These are phyloP conservation scores for Syrmaticus mikado DNA, from an alignment of 2,113 vertebrate species.

Conservation along the genomic window DNA sequence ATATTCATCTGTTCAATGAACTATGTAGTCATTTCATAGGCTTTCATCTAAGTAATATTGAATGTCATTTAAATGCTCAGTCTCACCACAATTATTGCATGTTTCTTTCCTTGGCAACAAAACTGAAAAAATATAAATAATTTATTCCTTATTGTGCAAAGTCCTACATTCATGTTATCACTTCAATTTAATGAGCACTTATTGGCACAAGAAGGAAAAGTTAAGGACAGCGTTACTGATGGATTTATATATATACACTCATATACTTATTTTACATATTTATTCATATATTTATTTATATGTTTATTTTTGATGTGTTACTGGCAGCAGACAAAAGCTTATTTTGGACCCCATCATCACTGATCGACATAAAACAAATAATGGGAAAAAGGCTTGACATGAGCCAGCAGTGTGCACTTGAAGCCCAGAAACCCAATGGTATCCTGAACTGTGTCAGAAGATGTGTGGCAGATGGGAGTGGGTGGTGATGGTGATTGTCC, in stretches of 20 bases:
- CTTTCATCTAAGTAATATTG: neutral
- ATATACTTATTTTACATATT: too few species aligned
- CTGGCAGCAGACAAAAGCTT: neutral
- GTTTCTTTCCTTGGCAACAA: neutral
- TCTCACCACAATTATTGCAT: neutral
- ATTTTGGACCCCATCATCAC: neutral
- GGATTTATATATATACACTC: neutral
- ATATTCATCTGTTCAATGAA: neutral
- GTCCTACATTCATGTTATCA: neutral
- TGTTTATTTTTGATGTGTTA: neutral
- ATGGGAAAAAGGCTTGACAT: neutral
- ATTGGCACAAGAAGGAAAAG: neutral
- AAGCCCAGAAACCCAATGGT: too few species aligned
- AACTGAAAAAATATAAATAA: neutral
- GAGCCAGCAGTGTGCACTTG: too few species aligned
- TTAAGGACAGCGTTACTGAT: neutral
- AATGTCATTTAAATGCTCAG: neutral
- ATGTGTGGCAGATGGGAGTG: too few species aligned
- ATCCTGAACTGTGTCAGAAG: too few species aligned
- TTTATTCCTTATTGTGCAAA: neutral
- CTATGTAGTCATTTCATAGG: neutral
- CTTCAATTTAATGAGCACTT: constrained; percentile 18
- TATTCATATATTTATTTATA: neutral
- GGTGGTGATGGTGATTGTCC: too few species aligned
- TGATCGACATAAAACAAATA: neutral